phyloP scores from a whole-genome alignment of 2,113 vertebrate genomes.

The Anser brachyrhynchus region DNA sequence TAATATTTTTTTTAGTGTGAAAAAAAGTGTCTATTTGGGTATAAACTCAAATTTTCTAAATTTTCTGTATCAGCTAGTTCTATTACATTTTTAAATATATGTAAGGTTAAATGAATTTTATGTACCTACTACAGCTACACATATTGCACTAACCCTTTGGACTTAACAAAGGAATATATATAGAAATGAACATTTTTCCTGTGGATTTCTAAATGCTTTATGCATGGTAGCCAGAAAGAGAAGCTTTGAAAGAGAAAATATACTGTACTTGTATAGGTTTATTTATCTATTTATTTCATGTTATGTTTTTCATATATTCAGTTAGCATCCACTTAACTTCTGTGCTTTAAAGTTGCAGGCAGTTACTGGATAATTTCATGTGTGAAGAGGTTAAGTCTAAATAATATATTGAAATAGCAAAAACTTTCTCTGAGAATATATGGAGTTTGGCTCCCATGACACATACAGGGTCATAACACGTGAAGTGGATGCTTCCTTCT shows the following conservation, averaged over 20 bases:
- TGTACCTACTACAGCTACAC: neutral
- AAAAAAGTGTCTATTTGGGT: neutral
- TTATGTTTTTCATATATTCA: neutral
- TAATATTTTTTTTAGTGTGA: neutral
- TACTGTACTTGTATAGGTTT: neutral
- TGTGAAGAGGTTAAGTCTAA: constrained; percentile 1
- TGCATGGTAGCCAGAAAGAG: neutral
- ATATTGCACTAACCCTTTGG: neutral
- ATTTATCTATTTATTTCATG: neutral
- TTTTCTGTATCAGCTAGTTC: fast-evolving
- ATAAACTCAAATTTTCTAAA: neutral
- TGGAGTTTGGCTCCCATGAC: constrained; percentile 30
- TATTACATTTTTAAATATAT: neutral
- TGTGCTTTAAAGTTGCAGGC: constrained; percentile 22
- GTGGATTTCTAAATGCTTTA: neutral
- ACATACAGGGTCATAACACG: constrained; percentile 23
- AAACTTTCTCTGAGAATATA: neutral
- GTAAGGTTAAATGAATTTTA: neutral
- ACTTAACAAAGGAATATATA: neutral
- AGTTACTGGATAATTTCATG: neutral
- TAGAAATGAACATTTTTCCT: neutral
- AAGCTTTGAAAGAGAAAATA: neutral
- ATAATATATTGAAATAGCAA: neutral
- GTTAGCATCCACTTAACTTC: neutral
- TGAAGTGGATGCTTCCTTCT: constrained; percentile 44